These are phyloP conservation scores for Deroptyus accipitrinus DNA, from an alignment of 2,113 vertebrate species.

Conservation along the genomic window DNA sequence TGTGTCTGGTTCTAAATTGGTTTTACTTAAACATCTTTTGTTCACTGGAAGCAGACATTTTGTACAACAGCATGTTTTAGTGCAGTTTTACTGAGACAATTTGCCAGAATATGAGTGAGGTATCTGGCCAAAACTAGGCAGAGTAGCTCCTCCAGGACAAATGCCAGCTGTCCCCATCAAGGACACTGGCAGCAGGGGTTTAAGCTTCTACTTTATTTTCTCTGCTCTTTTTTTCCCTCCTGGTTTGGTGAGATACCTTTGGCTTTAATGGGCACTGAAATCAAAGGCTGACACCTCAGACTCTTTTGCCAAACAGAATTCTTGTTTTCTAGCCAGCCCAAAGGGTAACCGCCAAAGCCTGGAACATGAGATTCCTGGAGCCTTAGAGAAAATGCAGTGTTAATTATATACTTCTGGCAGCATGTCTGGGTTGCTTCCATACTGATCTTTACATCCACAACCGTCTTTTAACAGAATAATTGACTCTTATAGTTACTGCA, in stretches of 20 bases:
- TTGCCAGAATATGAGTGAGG: not conserved
- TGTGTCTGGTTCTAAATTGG: not conserved
- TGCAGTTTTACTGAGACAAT: not conserved
- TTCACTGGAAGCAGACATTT: not conserved
- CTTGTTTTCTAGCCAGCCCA: conserved; percentile 4
- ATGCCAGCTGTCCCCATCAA: not conserved
- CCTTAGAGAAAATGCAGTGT: not conserved
- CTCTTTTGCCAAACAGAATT: not conserved
- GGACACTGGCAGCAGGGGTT: not conserved
- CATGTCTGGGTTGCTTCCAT: not conserved
- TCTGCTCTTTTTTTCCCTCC: not conserved
- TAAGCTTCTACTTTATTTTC: not conserved
- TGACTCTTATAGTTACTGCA: not conserved
- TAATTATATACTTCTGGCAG: conserved; percentile 11
- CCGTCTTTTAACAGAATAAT: not conserved
- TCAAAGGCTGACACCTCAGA: not conserved
- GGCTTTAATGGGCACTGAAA: not conserved
- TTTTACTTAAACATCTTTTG: not conserved
- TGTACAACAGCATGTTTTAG: not conserved
- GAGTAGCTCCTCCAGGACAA: not conserved
- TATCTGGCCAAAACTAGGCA: not conserved
- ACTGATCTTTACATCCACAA: conserved; percentile 8
- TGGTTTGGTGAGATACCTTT: not conserved
- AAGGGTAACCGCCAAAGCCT: not conserved
- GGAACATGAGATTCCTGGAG: not conserved